Evolutionary conservation across 2,113 vertebrate genomes (phyloP), one percentile per base, ranked within the genome.

Genomic region (Bubo bubo): DNA sequence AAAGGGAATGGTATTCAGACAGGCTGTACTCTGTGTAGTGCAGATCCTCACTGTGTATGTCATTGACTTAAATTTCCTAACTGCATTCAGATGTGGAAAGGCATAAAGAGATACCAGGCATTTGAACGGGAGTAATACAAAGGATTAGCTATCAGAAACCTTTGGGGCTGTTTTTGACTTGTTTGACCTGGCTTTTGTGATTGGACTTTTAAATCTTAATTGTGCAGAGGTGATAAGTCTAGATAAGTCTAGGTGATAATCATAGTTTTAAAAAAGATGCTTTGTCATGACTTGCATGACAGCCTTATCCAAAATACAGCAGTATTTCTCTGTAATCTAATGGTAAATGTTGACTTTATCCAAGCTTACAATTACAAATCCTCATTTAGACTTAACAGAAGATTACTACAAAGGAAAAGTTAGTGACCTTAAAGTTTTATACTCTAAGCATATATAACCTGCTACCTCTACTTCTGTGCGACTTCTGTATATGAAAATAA

Each of bases 161-260:
- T 93, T 32, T 17, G 32, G 76, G 70, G 49, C 26, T 84, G 15
- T 14, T 52, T 95, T 66, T 68, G 30, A 32, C 35, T 64, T 52
- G 68, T 95, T 62, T 10, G 0, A 15, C 8, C 6, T 49, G 55
- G 50, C 72, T 91, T 84, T 75, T 74, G 73, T 49, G 49, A 56
- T 90, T 85, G 72, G 64, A 60, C 53, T 79, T 94, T 91, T 88
- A 86, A 82, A 90, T 82, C 66, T 93, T 90, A 73, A 79, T 88
- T 79, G 55, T 60, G 24, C 27, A 30, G 45, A 43, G 34, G 35
- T 53, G 87, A 35, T 64, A 84, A 86, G 6, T 64, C n/a, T 52
- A 49, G 88, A 35, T 90, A 72, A 92, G 8, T 35, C 77, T 28
- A 52, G 50, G 27, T 80, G 67, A 79, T 93, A 76, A 80, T 50